Percentiles rank a stretch among this genome's conserved stretches.
Conservation (phyloP, 2,113 vertebrate species). For the Cathartes aura region DNA sequence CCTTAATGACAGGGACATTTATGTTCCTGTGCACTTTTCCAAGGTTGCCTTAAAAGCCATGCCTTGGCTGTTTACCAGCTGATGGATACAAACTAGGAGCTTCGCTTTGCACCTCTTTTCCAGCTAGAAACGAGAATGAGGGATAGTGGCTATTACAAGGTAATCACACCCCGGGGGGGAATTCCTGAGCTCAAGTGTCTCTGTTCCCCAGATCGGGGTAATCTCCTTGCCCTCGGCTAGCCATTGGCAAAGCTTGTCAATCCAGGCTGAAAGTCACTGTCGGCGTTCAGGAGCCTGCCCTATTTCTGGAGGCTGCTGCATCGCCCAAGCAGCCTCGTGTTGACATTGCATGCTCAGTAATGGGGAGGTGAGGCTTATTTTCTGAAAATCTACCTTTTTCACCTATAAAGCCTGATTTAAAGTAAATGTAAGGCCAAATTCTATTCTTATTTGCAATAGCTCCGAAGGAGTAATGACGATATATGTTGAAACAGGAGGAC, state of each 20-base stretch:
- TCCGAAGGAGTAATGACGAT: neutral
- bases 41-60: neutral
- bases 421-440: neutral
- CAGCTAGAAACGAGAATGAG: neutral
- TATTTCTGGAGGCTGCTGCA: neutral
- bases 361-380: neutral
- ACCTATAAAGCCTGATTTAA: neutral
- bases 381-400: neutral
- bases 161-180: neutral
- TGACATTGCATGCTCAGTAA: neutral
- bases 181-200: neutral
- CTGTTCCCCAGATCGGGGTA: neutral
- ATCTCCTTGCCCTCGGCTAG: neutral
- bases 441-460: neutral
- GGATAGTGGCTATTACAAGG: neutral
- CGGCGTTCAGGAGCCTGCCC: neutral
- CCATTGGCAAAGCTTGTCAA: neutral
- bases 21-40: neutral
- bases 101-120: neutral
- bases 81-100: neutral
- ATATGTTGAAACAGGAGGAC: neutral
- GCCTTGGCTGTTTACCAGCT: neutral
- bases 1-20: neutral
- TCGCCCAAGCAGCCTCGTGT: accelerated
- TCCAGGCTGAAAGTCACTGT: neutral